Evolutionary conservation across 2,888 invertebrate species (phyloP), one percentile per base, ranked within the genome.

Genomic region (Chaitophorus viminalis): DNA sequence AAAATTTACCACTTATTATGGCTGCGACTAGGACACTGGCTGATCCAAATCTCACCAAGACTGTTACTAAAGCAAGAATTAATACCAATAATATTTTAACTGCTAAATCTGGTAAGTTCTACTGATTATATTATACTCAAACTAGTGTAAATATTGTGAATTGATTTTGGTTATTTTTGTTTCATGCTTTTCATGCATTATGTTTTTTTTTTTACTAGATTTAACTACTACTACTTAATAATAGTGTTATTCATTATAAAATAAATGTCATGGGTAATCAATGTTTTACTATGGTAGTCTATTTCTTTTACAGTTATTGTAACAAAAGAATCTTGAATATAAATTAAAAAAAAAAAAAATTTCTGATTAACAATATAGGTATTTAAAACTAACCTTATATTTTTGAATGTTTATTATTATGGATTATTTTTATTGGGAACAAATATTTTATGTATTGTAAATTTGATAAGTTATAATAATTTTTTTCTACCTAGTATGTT

Each of bases 11-110:
- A 29, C 79, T 87, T 29, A 60, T 79, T 60, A 87, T 87, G 86
- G 86, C 86, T 31, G 86, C 86, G 54, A 60, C 79, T 60, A 87
- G 31, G 39, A 87, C 86, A 60, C n/a, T 87, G 72, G 86, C 86
- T 74, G 86, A 87, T 74, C 86, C 86, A 39, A 74, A 9, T 72
- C 86, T 87, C 14, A 25, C 79, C 54, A 87, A 87, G 60, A 25
- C 79, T 60, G 54, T 79, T 74, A 87, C 86, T 74, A 87, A 87
- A 87, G 0, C 79, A 54, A 46, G 79, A 87, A 39, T 21, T 36
- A 79, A 36, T 39, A 36, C 65, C 31, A 84, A 84, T 68, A 87
- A 87, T 79, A 60, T 87, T 25, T 60, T 87, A 78, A 72, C 86
- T n/a, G 3, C 86, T n/a, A 87, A 87, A 79, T 87, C 86, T 79